A percentile compares a stretch with the other conserved stretches of the same genome.
Evolutionary conservation across 1,140 invertebrate species (phyloP).

Genomic region (Doryteuthis pealeii): DNA sequence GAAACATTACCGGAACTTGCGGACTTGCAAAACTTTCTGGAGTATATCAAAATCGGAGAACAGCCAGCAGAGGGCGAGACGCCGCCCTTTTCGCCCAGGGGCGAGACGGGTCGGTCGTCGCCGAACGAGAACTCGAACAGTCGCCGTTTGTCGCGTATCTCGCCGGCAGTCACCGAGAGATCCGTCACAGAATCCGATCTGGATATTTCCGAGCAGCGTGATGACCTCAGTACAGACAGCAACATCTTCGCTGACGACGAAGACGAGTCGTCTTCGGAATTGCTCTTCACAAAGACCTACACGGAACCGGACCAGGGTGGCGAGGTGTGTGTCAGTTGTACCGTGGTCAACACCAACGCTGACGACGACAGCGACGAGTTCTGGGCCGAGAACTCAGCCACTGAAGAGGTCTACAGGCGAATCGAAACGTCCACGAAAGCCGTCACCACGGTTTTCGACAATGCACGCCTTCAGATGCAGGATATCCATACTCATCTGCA

Average conservation of each 20-base stretch:
- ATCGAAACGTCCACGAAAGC: slow-evolving; percentile 35
- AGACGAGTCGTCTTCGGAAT: slow-evolving; percentile 37
- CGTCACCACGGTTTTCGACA: slow-evolving; percentile 38
- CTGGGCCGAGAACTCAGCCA: slow-evolving; percentile 28
- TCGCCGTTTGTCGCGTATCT: slow-evolving; percentile 28
- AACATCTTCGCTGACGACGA: slow-evolving; percentile 49
- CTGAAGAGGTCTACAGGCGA: slow-evolving; percentile 35
- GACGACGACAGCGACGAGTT: slow-evolving; percentile 34
- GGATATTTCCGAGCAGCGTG: slow-evolving; percentile 43
- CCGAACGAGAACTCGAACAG: neutral
- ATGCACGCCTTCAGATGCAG: slow-evolving; percentile 46
- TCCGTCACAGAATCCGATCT: slow-evolving; percentile 44
- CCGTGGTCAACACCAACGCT: slow-evolving; percentile 29
- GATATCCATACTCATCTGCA: slow-evolving; percentile 48
- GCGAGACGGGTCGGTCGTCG: neutral
- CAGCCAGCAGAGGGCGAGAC: neutral
- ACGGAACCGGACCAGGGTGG: slow-evolving; percentile 27
- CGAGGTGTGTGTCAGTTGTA: slow-evolving; percentile 41
- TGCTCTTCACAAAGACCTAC: slow-evolving; percentile 39
- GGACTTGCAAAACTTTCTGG: neutral
- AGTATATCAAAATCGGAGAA: neutral
- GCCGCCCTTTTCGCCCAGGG: neutral
- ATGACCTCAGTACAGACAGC: slow-evolving; percentile 39
- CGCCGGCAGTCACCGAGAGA: slow-evolving; percentile 27
- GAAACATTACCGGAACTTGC: slow-evolving; percentile 10